These are phyloP conservation scores for Corythornis cristatus DNA, from an alignment of 2,113 vertebrate species.

Conservation along the genomic window DNA sequence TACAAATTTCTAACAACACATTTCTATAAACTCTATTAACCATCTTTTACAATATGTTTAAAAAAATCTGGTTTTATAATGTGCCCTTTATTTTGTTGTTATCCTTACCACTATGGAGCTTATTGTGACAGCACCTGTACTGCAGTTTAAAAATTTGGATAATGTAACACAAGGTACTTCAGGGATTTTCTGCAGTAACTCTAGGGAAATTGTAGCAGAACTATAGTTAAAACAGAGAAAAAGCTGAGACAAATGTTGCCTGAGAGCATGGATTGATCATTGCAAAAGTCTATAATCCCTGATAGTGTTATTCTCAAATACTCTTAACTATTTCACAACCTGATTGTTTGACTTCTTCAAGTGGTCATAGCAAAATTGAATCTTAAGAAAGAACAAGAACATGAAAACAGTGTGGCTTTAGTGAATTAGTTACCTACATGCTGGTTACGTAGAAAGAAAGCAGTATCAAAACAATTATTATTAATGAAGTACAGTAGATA, in stretches of 20 bases:
- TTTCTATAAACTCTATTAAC: not conserved
- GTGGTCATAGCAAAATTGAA: not conserved
- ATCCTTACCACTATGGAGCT: not conserved
- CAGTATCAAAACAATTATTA: not conserved
- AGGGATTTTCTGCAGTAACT: not conserved
- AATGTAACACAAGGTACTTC: not conserved
- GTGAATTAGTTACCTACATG: not conserved
- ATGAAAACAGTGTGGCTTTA: not conserved
- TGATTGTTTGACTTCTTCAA: not conserved
- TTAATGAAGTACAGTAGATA: not conserved
- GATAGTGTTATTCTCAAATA: not conserved
- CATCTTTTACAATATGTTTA: not conserved
- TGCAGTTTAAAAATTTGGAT: not conserved
- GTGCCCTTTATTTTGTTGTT: not conserved
- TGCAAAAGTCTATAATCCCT: not conserved
- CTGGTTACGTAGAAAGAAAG: not conserved
- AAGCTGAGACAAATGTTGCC: not conserved
- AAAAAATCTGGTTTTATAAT: not conserved
- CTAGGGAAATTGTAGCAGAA: not conserved
- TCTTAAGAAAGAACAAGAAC: not conserved
- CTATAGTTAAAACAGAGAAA: not conserved
- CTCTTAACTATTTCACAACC: not conserved
- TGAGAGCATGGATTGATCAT: not conserved
- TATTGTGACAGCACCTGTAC: not conserved
- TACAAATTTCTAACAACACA: not conserved